Percentiles rank a stretch among this genome's conserved stretches.
phyloP scores from a whole-genome alignment of 2,888 invertebrate species.

The Timandra comae region DNA sequence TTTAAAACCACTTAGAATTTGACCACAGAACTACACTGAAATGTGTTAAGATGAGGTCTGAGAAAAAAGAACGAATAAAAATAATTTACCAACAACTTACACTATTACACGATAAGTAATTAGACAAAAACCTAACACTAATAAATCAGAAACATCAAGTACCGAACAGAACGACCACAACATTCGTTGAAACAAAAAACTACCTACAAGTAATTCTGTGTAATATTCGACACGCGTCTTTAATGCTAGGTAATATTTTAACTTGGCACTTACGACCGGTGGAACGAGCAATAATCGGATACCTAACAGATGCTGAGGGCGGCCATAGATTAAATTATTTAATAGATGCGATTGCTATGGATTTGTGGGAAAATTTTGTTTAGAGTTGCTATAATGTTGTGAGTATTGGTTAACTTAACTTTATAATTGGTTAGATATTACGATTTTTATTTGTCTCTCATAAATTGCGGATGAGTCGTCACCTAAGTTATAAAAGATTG shows the following conservation, averaged over 20 bases:
- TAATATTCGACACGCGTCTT: slow-evolving; percentile 48
- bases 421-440: too few species aligned
- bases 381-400: too few species aligned
- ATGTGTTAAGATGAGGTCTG: too few species aligned
- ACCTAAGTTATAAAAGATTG: too few species aligned
- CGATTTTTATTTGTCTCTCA: too few species aligned
- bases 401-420: too few species aligned
- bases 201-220: slow-evolving; percentile 37
- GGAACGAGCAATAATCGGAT: slow-evolving; percentile 56
- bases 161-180: slow-evolving; percentile 16
- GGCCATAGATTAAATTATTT: slow-evolving; percentile 28
- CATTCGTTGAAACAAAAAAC: slow-evolving; percentile 16
- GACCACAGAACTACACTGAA: background rate
- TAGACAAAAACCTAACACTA: background rate
- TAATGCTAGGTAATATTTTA: slow-evolving; percentile 63
- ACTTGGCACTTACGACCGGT: slow-evolving; percentile 50
- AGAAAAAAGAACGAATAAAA: too few species aligned
- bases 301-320: slow-evolving; percentile 58
- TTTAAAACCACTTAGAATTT: too few species aligned
- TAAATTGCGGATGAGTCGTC: too few species aligned
- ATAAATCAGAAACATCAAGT: slow-evolving; percentile 13
- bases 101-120: background rate
- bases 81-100: background rate
- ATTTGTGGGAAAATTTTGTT: too few species aligned
- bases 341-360: slow-evolving; percentile 10